Percentiles rank a stretch among this genome's conserved stretches.
These are phyloP conservation scores for Panthera leo DNA, from an alignment of 2,113 vertebrate genomes.

Conservation along the genomic window DNA sequence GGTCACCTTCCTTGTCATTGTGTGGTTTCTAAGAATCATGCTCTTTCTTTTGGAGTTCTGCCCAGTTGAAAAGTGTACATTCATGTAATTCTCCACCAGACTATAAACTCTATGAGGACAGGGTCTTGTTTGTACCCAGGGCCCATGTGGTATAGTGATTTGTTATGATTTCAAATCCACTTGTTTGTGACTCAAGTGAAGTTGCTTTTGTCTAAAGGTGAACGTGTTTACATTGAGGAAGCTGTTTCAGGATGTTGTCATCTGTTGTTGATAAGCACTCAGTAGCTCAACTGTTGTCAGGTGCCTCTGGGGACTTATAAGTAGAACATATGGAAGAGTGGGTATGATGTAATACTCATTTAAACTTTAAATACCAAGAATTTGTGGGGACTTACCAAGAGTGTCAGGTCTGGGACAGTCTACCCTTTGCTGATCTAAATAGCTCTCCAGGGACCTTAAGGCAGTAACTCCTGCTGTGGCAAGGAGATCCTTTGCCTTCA, in stretches of 20 bases:
- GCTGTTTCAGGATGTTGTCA: not conserved
- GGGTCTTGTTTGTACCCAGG: not conserved
- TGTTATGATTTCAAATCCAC: not conserved
- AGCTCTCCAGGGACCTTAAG: not conserved
- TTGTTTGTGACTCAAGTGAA: not conserved
- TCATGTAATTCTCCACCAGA: not conserved
- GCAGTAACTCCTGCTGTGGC: not conserved
- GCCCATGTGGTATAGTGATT: not conserved
- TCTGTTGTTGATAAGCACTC: not conserved
- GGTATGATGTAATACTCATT: not conserved
- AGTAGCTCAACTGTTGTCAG: not conserved
- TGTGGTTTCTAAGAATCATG: not conserved
- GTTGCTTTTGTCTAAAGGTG: not conserved
- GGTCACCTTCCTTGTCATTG: not conserved
- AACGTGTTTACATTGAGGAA: not conserved
- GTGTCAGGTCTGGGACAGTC: not conserved
- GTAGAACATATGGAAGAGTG: not conserved
- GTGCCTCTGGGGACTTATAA: not conserved
- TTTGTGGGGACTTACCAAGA: not conserved
- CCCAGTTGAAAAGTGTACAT: not conserved
- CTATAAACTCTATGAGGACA: not conserved
- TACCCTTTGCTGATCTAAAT: not conserved
- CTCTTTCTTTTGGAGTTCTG: not conserved
- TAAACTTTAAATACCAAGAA: not conserved
- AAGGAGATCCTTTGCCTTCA: not conserved